These are phyloP conservation scores for Augochlorella aurata DNA, from an alignment of 2,888 invertebrate genomes.

Conservation along the genomic window DNA sequence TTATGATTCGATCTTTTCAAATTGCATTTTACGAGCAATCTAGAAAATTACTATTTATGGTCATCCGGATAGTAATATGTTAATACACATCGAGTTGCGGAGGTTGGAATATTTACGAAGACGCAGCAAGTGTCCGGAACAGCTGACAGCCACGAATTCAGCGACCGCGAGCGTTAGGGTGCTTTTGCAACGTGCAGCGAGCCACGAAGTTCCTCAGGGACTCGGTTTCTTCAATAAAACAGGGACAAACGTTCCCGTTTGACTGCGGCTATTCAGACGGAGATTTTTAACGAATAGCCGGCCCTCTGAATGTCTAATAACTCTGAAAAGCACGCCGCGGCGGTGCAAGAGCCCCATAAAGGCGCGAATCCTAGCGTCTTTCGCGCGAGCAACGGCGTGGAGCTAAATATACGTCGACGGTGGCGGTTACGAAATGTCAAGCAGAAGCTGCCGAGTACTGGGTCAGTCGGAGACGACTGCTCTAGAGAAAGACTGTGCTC, in stretches of 20 bases:
- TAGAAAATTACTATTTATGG: no score
- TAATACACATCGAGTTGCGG: neutral
- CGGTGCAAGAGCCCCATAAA: constrained; percentile 11
- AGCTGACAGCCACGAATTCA: constrained; percentile 48
- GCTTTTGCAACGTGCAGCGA: neutral
- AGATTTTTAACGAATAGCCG: neutral
- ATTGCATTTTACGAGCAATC: no score
- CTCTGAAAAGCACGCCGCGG: neutral
- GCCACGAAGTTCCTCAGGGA: neutral
- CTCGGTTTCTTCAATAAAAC: neutral
- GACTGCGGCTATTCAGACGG: neutral
- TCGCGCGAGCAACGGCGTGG: constrained; percentile 40
- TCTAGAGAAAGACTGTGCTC: neutral
- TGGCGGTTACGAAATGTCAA: constrained; percentile 74
- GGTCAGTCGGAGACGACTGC: constrained; percentile 56
- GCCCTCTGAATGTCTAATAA: neutral
- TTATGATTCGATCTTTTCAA: no score
- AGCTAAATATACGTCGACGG: constrained; percentile 70
- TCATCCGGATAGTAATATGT: no score
- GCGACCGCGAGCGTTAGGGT: constrained; percentile 10
- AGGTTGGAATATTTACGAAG: neutral
- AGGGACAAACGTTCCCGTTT: neutral
- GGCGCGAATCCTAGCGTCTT: constrained; percentile 26
- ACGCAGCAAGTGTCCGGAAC: constrained; percentile 16
- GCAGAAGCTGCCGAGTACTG: constrained; percentile 56